phyloP scores from a whole-genome alignment of 2,888 invertebrate genomes.

The Pollenia angustigena region DNA sequence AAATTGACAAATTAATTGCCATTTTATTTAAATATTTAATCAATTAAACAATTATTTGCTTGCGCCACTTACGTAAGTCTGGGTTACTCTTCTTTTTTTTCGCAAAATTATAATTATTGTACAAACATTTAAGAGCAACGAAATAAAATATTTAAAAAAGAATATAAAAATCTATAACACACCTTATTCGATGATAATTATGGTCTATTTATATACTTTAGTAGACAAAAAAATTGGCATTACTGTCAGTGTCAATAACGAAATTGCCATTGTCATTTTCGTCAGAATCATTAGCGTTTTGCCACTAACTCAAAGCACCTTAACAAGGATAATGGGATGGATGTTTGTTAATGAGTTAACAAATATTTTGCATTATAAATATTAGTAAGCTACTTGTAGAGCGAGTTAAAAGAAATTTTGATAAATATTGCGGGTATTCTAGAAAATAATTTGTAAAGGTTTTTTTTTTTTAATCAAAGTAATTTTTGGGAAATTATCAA shows the following conservation, averaged over 20 bases:
- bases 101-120: not conserved
- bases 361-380: constrained; percentile 3
- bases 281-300: constrained; percentile 20
- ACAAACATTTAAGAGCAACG: constrained; percentile 29
- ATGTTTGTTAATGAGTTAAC: constrained; percentile 11
- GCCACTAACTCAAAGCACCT: not conserved
- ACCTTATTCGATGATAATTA: constrained; percentile 23
- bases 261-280: not conserved
- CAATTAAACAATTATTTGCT: constrained; percentile 44
- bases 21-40: constrained; percentile 48
- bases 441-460: not conserved
- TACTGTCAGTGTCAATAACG: constrained; percentile 32
- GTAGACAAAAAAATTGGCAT: constrained; percentile 42
- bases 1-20: constrained; percentile 27
- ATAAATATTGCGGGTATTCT: constrained; percentile 3
- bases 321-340: constrained; percentile 14
- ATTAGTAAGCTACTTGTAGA: not conserved
- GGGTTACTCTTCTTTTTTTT: not conserved
- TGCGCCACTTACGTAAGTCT: constrained; percentile 26
- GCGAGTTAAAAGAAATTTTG: not conserved
- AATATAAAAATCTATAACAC: constrained; percentile 26
- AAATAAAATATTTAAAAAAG: not conserved
- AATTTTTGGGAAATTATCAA: too few species aligned
- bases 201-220: not conserved
- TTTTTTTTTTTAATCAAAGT: too few species aligned